Conservation (phyloP, 2,888 invertebrate genomes). For the Pseudeuparius sepicola region DNA sequence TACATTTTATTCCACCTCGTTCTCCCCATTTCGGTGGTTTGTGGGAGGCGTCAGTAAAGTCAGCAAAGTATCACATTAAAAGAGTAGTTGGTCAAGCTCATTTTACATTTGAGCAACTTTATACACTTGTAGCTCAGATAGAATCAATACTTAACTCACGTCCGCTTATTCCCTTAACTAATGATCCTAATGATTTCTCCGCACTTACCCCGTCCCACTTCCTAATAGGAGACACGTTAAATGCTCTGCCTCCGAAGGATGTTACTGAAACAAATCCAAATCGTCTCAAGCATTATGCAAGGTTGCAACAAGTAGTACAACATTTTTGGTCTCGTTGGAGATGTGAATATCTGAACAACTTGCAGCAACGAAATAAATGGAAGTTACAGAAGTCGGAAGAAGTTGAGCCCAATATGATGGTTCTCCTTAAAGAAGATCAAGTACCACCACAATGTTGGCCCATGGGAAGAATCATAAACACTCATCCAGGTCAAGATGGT, state of each 20-base stretch:
- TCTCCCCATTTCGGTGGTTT: too few species aligned
- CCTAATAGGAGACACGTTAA: constrained; percentile 20
- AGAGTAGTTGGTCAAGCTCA: constrained; percentile 20
- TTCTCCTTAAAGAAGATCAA: constrained; percentile 17
- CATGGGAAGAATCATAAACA: constrained; percentile 13
- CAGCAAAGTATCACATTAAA: constrained; percentile 26
- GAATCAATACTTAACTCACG: constrained; percentile 29
- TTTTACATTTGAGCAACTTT: constrained; percentile 28
- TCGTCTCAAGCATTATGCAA: constrained; percentile 20
- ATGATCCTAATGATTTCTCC: constrained; percentile 23
- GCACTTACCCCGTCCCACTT: constrained; percentile 26
- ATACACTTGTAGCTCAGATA: constrained; percentile 26
- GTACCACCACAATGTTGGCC: constrained; percentile 14
- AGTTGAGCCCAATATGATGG: constrained; percentile 8
- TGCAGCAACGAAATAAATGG: constrained; percentile 22
- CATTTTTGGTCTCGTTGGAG: constrained; percentile 21
- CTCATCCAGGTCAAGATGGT: constrained; percentile 14
- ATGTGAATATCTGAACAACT: constrained; percentile 22
- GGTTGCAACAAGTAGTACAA: constrained; percentile 18
- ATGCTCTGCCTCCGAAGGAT: constrained; percentile 20
- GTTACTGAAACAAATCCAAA: constrained; percentile 12
- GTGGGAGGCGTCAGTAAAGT: constrained; percentile 29
- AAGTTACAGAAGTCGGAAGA: constrained; percentile 1
- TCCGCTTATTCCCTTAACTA: constrained; percentile 23
- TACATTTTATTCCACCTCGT: constrained; percentile 29